These are phyloP conservation scores for Catocala nupta DNA, from an alignment of 2,888 invertebrate genomes.

Conservation along the genomic window DNA sequence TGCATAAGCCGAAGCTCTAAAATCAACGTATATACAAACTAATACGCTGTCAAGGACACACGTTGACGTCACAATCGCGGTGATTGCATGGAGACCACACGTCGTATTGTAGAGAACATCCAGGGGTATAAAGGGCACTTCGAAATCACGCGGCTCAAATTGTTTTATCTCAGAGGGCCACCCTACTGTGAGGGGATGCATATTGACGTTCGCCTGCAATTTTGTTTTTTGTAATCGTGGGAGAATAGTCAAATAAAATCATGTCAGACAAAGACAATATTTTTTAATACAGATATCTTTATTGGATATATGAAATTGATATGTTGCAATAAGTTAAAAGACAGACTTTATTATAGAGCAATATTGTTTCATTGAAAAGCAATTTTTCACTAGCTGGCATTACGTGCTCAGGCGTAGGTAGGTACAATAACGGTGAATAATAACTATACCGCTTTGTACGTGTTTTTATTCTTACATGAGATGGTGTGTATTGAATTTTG, in stretches of 20 bases:
- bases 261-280: background rate
- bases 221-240: conserved; percentile 2
- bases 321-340: no score
- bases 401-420: no score
- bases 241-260: background rate
- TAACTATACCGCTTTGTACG: no score
- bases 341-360: no score
- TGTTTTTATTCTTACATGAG: no score
- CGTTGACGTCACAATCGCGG: conserved; percentile 33
- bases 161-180: conserved; percentile 33
- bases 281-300: background rate
- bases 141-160: conserved; percentile 35
- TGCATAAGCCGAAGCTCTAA: conserved; percentile 17
- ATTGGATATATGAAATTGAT: no score
- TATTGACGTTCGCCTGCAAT: conserved; percentile 8
- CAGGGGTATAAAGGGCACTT: conserved; percentile 33
- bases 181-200: conserved; percentile 9
- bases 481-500: no score
- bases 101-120: conserved; percentile 9
- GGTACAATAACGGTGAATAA: no score
- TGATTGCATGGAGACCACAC: conserved; percentile 31
- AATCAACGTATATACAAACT: conserved; percentile 23
- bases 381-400: no score
- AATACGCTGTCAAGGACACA: conserved; percentile 37
- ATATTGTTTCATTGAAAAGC: no score